phyloP scores from a whole-genome alignment of 1,140 invertebrate genomes.

The Drosophila pachea region DNA sequence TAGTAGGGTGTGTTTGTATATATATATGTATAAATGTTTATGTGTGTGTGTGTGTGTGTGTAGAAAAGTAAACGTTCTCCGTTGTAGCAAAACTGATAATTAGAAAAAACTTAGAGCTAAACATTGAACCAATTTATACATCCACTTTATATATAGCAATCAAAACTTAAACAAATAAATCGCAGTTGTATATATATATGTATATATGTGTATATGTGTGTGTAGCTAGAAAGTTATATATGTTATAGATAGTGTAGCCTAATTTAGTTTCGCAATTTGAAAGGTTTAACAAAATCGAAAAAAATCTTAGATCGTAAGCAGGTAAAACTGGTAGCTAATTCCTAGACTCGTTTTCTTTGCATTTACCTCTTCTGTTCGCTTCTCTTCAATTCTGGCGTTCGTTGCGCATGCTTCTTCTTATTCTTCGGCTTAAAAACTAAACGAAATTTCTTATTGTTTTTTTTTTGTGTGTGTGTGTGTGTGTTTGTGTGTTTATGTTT shows the following conservation, averaged over 20 bases:
- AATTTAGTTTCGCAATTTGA: constrained; percentile 31
- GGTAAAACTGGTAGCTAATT: constrained; percentile 76
- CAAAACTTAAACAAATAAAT: constrained; percentile 71
- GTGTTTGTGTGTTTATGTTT: too few relatives aligned
- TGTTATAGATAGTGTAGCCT: constrained; percentile 9
- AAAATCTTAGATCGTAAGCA: constrained; percentile 60
- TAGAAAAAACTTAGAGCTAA: constrained; percentile 51
- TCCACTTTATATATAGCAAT: constrained; percentile 37
- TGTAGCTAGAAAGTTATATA: constrained; percentile 14
- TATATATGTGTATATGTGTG: constrained; percentile 35
- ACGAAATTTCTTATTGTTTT: constrained; percentile 54
- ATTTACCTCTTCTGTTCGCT: constrained; percentile 19
- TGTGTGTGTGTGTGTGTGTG: constrained; percentile 22
- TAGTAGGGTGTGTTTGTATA: not conserved
- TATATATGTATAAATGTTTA: constrained; percentile 33
- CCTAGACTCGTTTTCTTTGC: constrained; percentile 40
- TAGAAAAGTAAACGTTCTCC: constrained; percentile 53
- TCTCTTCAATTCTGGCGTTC: constrained; percentile 13
- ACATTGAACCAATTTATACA: constrained; percentile 71
- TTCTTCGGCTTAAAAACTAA: constrained; percentile 50
- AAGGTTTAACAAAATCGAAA: constrained; percentile 43
- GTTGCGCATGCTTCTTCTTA: constrained; percentile 3
- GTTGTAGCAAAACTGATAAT: constrained; percentile 22
- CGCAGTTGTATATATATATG: constrained; percentile 60
- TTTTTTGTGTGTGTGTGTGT: too few relatives aligned